Conservation (phyloP, 1,140 invertebrate genomes). For the Penaeus vannamei region DNA sequence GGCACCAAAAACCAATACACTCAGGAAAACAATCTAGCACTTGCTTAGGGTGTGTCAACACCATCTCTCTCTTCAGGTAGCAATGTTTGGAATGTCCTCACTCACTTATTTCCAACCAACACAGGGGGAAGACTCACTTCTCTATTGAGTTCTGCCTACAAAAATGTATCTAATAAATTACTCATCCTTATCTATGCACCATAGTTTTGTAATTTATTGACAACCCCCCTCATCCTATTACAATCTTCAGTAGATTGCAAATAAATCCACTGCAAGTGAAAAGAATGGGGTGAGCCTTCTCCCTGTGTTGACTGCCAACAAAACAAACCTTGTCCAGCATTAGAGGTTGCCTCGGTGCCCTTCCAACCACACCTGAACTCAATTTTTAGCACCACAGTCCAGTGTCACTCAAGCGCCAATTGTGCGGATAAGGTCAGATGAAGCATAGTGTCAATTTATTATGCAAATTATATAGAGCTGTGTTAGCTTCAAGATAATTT, state of each 20-base stretch:
- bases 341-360: constrained; percentile 35
- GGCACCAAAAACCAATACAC: constrained; percentile 38
- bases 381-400: constrained; percentile 46
- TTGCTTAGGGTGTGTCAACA: constrained; percentile 50
- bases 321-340: constrained; percentile 41
- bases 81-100: constrained; percentile 60
- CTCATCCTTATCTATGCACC: no score
- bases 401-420: not conserved
- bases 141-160: not conserved
- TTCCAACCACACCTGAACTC: constrained; percentile 45
- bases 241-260: not conserved
- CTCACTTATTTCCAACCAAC: constrained; percentile 19
- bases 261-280: no score
- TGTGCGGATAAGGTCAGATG: not conserved
- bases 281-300: no score
- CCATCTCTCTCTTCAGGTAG: constrained; percentile 48
- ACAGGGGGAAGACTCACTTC: not conserved
- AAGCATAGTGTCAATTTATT: not conserved
- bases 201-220: no score
- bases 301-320: no score
- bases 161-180: not conserved
- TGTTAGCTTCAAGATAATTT: no score
- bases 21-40: constrained; percentile 51
- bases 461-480: no score
- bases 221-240: not conserved